These are phyloP conservation scores for Oncorhynchus gorbuscha DNA, from an alignment of 2,113 vertebrate genomes.

Conservation along the genomic window DNA sequence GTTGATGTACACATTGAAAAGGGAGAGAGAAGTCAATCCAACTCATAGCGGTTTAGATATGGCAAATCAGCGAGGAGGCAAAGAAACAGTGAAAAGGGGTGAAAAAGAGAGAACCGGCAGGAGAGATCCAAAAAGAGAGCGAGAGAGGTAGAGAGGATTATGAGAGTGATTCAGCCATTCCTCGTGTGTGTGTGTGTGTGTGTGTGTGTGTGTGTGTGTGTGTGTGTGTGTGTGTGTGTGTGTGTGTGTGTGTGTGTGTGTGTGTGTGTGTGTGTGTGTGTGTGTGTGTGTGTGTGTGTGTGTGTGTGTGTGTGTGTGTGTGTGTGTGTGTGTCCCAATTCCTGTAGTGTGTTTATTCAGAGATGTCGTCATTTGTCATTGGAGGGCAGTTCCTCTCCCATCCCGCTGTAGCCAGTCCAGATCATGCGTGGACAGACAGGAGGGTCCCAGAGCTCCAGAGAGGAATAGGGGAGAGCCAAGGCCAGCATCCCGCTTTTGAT, in stretches of 20 bases:
- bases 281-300: no score
- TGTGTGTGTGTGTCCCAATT: neutral
- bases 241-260: no score
- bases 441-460: constrained; percentile 54
- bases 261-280: no score
- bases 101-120: neutral
- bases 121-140: constrained; percentile 24
- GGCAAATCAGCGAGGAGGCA: neutral
- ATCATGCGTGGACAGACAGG: constrained; percentile 66
- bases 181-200: no score
- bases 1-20: no score
- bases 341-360: constrained; percentile 59
- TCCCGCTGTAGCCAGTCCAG: constrained; percentile 56
- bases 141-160: constrained; percentile 53
- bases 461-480: constrained; percentile 33
- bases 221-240: no score
- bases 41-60: no score
- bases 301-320: no score
- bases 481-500: constrained; percentile 70
- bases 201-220: no score
- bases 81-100: neutral
- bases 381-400: constrained; percentile 49
- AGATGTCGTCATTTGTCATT: constrained; percentile 67
- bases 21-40: no score
- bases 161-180: constrained; percentile 61